Base-by-base conservation (phyloP, 2,113 vertebrate genomes). In the Xenopus borealis region DNA sequence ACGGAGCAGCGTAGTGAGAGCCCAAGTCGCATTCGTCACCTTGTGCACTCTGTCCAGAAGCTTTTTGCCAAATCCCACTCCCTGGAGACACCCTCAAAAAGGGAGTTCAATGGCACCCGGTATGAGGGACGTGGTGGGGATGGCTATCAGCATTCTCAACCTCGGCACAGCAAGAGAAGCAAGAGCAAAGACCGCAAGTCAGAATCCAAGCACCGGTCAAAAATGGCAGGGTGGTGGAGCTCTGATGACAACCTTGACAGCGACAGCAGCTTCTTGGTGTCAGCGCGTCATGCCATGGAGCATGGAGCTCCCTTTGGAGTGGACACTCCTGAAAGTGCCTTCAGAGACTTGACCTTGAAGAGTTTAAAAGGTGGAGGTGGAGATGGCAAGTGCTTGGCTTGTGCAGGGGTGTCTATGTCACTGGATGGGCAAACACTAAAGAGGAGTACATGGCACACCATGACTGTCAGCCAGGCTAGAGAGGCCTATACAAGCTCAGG, bases 21-120 rank as follows among this genome's bases (percentile, higher is more conserved):
- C 82, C 97, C 97, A 76, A 97, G 96, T 58, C 94, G 96, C 72
- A 99, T 98, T 81, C 95, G 97, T 23, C 97, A 99, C 89, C 90
- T 98, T 80, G 97, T 98, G 77, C 96, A 98, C 89, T 98, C 97
- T 0, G 97, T 99, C 66, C 97, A 99, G 89, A 95, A 96, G 78
- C 95, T 98, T 75, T 99, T 99, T 0, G 96, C 97, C 83, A 99
- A 99, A 92, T 99, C 97, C 50, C 97, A 98, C 85, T 98, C 96
- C 62, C 88, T 99, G 82, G 97, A 98, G 82, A 93, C 95, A 0
- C 96, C 97, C 0, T 89, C 94, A 79, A 98, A 98, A 85, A 87
- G 97, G 67, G 96, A 99, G 79, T 94, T 94, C 78, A 96, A 98
- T 16, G 97, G 95, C 47, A 89, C 92, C 8, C 93, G 94, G 91